Conservation (phyloP, 2,888 invertebrate species). For the Galerucella calmariensis region DNA sequence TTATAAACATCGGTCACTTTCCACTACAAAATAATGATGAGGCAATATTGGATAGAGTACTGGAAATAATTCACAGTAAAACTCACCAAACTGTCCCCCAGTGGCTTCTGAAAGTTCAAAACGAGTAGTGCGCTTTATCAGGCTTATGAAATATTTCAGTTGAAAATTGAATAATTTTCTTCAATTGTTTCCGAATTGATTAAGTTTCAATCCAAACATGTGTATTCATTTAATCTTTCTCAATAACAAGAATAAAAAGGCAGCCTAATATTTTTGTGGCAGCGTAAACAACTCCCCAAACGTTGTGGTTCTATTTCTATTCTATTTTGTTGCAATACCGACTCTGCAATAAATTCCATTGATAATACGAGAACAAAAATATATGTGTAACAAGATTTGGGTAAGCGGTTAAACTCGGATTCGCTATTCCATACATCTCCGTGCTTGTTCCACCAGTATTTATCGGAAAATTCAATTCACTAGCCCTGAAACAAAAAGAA, state of each 20-base stretch:
- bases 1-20: no score
- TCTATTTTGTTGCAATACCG: no score
- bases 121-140: no score
- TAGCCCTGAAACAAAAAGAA: slow-evolving; percentile 27
- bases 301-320: not conserved
- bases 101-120: no score
- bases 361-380: no score
- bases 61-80: no score
- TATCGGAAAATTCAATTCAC: slow-evolving; percentile 15
- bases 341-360: no score
- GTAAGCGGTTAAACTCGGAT: not conserved
- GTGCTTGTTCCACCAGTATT: not conserved
- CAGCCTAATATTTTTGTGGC: not conserved
- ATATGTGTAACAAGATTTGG: no score
- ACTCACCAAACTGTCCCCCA: no score
- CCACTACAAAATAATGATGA: no score
- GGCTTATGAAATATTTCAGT: no score
- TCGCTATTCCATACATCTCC: not conserved
- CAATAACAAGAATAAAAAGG: not conserved
- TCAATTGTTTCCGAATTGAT: not conserved
- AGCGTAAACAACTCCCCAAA: not conserved
- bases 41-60: no score
- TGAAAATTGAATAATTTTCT: not conserved
- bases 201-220: not conserved
- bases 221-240: not conserved